Percentiles rank a stretch among this genome's conserved stretches.
phyloP scores from a whole-genome alignment of 92 coral and sea anemone species.

The Hydrozoanthus gracilis region DNA sequence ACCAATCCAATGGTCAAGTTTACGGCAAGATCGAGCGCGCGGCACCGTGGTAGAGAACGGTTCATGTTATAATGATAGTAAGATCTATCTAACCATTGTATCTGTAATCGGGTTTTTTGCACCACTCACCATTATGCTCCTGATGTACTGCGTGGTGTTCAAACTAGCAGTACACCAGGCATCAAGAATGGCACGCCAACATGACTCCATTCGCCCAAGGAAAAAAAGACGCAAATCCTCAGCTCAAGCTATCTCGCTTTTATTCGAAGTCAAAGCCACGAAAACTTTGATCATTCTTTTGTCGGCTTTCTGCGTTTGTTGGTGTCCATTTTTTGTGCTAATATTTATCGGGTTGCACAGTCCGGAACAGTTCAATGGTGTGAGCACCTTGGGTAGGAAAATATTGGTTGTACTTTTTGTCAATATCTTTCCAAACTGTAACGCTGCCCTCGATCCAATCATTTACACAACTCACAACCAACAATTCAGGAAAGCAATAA shows the following conservation, averaged over 20 bases:
- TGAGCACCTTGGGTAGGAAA: constrained; percentile 63
- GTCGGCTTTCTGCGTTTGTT: constrained; percentile 86
- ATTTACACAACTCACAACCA: constrained; percentile 87
- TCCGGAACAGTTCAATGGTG: constrained; percentile 44
- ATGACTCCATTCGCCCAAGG: constrained; percentile 59
- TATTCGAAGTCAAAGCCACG: constrained; percentile 91
- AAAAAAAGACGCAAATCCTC: constrained; percentile 55
- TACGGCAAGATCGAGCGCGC: constrained; percentile 59
- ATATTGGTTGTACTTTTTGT: constrained; percentile 66
- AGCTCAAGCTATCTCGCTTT: constrained; percentile 58
- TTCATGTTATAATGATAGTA: constrained; percentile 70
- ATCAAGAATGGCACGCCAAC: constrained; percentile 71
- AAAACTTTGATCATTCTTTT: constrained; percentile 79
- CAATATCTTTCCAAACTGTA: constrained; percentile 80
- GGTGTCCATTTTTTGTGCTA: constrained; percentile 87
- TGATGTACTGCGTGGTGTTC: constrained; percentile 90
- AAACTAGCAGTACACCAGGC: constrained; percentile 89
- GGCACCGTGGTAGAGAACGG: constrained; percentile 73
- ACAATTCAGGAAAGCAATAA: constrained; percentile 80
- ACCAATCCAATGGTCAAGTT: constrained; percentile 69
- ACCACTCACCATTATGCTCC: constrained; percentile 80
- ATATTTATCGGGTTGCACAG: constrained; percentile 75
- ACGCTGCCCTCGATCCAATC: constrained; percentile 84
- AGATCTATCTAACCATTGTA: constrained; percentile 77
- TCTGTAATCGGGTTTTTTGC: constrained; percentile 81